Base-by-base conservation (phyloP, 1,140 invertebrate species). In the Stegodyphus mimosarum region DNA sequence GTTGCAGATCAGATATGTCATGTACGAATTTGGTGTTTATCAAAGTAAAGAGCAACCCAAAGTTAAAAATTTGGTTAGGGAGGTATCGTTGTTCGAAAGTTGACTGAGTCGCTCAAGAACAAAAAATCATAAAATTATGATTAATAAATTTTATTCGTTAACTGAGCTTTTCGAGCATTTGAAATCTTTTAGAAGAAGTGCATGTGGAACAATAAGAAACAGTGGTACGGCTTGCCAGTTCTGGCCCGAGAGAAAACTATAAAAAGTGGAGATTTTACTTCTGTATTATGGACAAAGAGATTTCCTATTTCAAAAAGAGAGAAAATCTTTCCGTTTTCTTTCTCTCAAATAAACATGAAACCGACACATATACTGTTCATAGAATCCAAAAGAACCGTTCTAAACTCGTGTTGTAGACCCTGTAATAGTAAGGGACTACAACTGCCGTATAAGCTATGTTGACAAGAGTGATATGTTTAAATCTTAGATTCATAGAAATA, bases 1-100 rank as follows among this genome's bases (percentile, higher is more conserved):
- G 66, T 66, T 70, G 66, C 49, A 7, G 77, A 11, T 52, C 77
- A 79, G 77, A 79, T 79, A 79, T 79, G 66, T 79, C 77, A 77
- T 66, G 63, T 77, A 77, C 66, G 75, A 76, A 49, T 77, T 77
- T 77, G 60, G 66, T 15, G 63, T 77, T 15, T 77, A 77, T 66
- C 48, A 77, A 33, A 60, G 63, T 11, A 77, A 66, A 67, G 60
- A 51, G 7, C 6, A 77, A 15, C n/a, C 51, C 15, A 53, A 71
- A 63, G 50, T n/a, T 51, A 64, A 76, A 53, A 53, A 73, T 73
- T 73, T 73, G 50, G 50, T 52, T 10, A 6, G 15, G 71, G 71
- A 51, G 71, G n/a, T 6, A 73, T 9, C 13, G n/a, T 73, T 17
- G 71, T 76, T 15, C 33, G n/a, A 6, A 67, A 77, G 51, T 66